These are phyloP conservation scores for Engraulis encrasicolus DNA, from an alignment of 2,113 vertebrate species.

Conservation along the genomic window DNA sequence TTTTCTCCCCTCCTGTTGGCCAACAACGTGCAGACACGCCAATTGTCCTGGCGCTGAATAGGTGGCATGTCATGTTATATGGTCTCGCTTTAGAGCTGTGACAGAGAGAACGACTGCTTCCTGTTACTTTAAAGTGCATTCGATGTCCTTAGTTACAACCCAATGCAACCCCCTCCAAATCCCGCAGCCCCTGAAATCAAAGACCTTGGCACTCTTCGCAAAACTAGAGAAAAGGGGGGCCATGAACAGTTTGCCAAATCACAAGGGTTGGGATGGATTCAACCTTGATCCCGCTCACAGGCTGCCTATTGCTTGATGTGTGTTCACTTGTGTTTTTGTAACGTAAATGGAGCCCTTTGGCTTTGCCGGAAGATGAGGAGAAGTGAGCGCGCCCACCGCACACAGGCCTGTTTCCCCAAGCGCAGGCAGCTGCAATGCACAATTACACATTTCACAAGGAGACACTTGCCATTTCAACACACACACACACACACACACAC, in stretches of 20 bases:
- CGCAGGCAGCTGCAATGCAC: background rate
- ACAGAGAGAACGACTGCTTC: slow-evolving; percentile 35
- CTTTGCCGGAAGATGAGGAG: background rate
- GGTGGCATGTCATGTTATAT: slow-evolving; percentile 55
- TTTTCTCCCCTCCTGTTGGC: slow-evolving; percentile 46
- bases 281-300: slow-evolving; percentile 9
- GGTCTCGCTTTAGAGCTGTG: slow-evolving; percentile 32
- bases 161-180: background rate
- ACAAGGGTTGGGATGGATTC: slow-evolving; percentile 32
- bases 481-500: background rate
- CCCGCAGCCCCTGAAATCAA: slow-evolving; percentile 16
- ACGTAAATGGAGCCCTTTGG: background rate
- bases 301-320: background rate
- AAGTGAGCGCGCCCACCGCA: too few relatives aligned
- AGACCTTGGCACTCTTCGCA: background rate
- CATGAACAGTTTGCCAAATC: background rate
- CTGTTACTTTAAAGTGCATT: slow-evolving; percentile 18
- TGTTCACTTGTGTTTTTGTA: background rate
- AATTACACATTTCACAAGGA: background rate
- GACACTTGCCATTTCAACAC: background rate
- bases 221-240: slow-evolving; percentile 25
- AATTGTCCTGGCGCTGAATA: slow-evolving; percentile 45
- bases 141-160: slow-evolving; percentile 10
- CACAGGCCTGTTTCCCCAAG: background rate
- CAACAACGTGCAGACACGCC: slow-evolving; percentile 44